These are phyloP conservation scores for Gouania willdenowi DNA, from an alignment of 2,797 vertebrate species.

Conservation along the genomic window DNA sequence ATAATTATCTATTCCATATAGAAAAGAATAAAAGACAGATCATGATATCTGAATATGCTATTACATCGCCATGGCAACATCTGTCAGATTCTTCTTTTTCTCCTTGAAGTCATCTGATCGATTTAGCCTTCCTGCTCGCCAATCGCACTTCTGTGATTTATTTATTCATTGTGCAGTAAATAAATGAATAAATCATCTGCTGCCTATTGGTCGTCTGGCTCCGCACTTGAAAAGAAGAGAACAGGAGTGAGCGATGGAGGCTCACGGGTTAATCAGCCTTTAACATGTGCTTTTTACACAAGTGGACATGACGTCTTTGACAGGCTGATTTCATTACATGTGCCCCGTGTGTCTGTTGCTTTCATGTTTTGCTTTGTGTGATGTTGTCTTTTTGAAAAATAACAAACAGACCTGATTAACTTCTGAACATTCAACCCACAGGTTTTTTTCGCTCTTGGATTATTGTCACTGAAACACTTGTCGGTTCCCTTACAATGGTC, in stretches of 20 bases:
- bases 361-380: too few relatives aligned
- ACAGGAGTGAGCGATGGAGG: conserved; percentile 36
- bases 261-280: too few relatives aligned
- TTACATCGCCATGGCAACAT: conserved; percentile 2
- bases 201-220: conserved; percentile 53
- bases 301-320: too few relatives aligned
- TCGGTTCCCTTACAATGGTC: conserved; percentile 82
- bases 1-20: conserved; percentile 1
- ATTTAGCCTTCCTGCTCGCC: conserved; percentile 1
- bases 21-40: not conserved
- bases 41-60: not conserved
- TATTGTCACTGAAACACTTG: too few relatives aligned
- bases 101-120: conserved; percentile 33
- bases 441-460: too few relatives aligned
- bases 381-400: too few relatives aligned
- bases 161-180: conserved; percentile 46
- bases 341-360: too few relatives aligned
- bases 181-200: conserved; percentile 52
- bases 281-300: too few relatives aligned
- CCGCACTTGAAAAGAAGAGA: conserved; percentile 69
- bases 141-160: conserved; percentile 24
- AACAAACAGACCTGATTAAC: too few relatives aligned
- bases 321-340: not conserved
- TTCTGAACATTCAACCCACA: too few relatives aligned
- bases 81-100: conserved; percentile 1